Percentiles rank a stretch among this genome's conserved stretches.
Evolutionary conservation across 2,113 vertebrate species (phyloP).

Genomic region (Bambusicola thoracicus): DNA sequence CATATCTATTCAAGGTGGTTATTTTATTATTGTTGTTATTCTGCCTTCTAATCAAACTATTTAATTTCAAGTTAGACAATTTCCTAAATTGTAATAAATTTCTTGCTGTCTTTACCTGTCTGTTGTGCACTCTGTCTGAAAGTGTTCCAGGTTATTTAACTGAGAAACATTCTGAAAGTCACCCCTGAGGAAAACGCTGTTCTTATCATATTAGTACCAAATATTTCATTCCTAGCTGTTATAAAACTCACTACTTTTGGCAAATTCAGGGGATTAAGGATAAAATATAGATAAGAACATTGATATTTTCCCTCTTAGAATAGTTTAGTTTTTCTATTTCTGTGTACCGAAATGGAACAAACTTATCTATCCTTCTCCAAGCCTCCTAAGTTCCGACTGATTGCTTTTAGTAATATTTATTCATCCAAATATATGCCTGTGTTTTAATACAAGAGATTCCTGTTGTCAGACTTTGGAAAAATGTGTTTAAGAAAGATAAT

Average conservation of each 20-base stretch:
- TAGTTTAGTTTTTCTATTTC: background rate
- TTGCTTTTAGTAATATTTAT: background rate
- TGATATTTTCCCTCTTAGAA: conserved; percentile 5
- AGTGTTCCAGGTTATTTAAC: background rate
- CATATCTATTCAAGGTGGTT: background rate
- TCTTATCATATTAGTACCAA: background rate
- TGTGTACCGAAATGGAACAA: background rate
- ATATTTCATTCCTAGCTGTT: background rate
- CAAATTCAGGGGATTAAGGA: conserved; percentile 11
- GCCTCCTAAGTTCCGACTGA: background rate
- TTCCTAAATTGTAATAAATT: background rate
- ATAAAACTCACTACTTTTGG: background rate
- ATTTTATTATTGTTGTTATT: background rate
- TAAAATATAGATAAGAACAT: background rate
- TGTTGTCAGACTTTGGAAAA: background rate
- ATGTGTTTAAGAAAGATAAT: background rate
- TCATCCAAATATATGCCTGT: background rate
- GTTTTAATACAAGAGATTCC: background rate
- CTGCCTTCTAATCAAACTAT: background rate
- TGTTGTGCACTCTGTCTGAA: background rate
- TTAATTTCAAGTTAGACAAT: background rate
- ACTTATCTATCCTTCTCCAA: background rate
- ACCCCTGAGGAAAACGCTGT: background rate
- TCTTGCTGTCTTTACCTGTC: background rate
- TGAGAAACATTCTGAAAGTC: conserved; percentile 22